Evolutionary conservation across 2,113 vertebrate species (phyloP).

Genomic region (Trachemys scripta): DNA sequence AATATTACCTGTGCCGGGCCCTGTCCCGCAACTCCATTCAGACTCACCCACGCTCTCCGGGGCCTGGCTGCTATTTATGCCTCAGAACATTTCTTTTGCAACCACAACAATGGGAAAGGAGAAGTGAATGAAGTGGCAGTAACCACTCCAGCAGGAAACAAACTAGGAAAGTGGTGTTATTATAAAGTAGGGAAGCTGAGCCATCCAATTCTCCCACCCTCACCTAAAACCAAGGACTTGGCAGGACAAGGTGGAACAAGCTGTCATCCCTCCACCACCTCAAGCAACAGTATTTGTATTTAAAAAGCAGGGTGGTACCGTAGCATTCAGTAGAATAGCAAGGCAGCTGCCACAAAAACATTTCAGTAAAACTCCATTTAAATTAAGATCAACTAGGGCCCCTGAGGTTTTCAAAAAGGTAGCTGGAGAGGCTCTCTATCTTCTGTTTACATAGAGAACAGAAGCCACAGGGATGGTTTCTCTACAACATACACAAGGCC

Average conservation of each 20-base stretch:
- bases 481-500: not conserved
- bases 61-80: not conserved
- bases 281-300: not conserved
- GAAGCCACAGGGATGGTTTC: not conserved
- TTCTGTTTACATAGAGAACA: accelerated
- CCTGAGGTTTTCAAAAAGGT: not conserved
- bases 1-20: not conserved
- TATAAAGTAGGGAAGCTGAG: not conserved
- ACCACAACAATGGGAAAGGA: not conserved
- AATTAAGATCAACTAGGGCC: not conserved
- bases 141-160: not conserved
- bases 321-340: accelerated
- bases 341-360: accelerated
- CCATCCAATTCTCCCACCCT: not conserved
- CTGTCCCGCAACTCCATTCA: not conserved
- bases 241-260: not conserved
- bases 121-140: not conserved
- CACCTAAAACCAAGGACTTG: not conserved
- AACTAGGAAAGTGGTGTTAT: not conserved
- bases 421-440: not conserved
- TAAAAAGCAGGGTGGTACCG: accelerated
- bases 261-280: not conserved
- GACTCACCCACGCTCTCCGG: not conserved
- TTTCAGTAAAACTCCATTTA: not conserved
- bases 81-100: not conserved